These are phyloP conservation scores for Scaptomyza polygonia DNA, from an alignment of 2,888 invertebrate species.

Conservation along the genomic window DNA sequence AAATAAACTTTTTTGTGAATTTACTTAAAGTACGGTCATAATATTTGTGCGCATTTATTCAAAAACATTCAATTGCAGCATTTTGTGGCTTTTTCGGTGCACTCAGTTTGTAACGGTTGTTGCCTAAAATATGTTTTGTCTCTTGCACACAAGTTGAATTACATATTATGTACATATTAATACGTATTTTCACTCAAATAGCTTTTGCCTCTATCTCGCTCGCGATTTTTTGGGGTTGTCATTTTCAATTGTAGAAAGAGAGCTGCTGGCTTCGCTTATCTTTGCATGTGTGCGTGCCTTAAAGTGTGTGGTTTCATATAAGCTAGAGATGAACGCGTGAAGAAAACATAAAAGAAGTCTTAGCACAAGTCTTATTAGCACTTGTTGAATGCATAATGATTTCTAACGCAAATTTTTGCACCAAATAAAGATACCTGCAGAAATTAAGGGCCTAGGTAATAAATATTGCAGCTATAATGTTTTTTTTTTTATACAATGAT, in stretches of 20 bases:
- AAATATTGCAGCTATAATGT: not conserved
- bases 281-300: conserved; percentile 5
- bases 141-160: not conserved
- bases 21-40: not conserved
- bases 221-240: conserved; percentile 8
- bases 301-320: conserved; percentile 4
- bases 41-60: not conserved
- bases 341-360: not conserved
- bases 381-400: conserved; percentile 38
- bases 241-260: conserved; percentile 9
- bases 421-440: too few species aligned
- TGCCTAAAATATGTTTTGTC: not conserved
- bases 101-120: not conserved
- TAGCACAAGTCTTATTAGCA: not conserved
- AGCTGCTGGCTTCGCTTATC: conserved; percentile 23
- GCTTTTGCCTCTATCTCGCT: not conserved
- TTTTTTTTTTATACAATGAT: too few species aligned
- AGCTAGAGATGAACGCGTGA: conserved; percentile 29
- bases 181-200: conserved; percentile 17
- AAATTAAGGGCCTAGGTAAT: not conserved
- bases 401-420: not conserved
- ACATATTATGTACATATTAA: not conserved
- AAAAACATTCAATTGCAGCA: not conserved
- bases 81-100: not conserved
- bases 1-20: not conserved